Conservation (phyloP, 2,797 vertebrate species). For the Chelon labrosus region DNA sequence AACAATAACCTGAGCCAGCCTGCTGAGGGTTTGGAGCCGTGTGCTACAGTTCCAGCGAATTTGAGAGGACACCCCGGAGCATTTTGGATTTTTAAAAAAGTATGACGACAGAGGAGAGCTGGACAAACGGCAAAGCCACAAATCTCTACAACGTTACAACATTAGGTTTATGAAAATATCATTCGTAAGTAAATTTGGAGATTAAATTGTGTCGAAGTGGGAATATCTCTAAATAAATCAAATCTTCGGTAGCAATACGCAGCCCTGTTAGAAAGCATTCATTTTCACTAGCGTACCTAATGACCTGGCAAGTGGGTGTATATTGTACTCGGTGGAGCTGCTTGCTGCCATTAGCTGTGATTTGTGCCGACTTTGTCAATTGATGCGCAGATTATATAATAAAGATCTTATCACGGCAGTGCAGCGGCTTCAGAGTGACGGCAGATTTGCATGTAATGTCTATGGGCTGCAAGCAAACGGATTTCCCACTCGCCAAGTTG, state of each 20-base stretch:
- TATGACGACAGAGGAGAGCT: too few relatives aligned
- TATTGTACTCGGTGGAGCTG: too few relatives aligned
- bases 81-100: neutral
- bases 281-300: too few relatives aligned
- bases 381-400: constrained; percentile 4
- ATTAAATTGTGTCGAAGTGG: too few relatives aligned
- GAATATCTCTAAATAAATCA: too few relatives aligned
- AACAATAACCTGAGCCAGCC: neutral
- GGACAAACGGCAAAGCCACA: too few relatives aligned
- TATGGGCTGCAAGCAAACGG: neutral
- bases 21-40: neutral
- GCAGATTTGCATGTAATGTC: neutral
- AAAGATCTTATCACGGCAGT: neutral
- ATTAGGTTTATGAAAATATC: too few relatives aligned
- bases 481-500: neutral
- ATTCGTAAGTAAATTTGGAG: too few relatives aligned
- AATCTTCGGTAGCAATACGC: too few relatives aligned
- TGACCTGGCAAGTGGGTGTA: too few relatives aligned
- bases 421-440: constrained; percentile 1
- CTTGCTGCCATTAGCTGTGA: neutral
- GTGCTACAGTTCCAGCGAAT: neutral
- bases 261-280: too few relatives aligned
- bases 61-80: neutral
- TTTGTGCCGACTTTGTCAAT: neutral
- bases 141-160: too few relatives aligned